phyloP scores from a whole-genome alignment of 1,140 invertebrate species.

The Drosophila cardini region DNA sequence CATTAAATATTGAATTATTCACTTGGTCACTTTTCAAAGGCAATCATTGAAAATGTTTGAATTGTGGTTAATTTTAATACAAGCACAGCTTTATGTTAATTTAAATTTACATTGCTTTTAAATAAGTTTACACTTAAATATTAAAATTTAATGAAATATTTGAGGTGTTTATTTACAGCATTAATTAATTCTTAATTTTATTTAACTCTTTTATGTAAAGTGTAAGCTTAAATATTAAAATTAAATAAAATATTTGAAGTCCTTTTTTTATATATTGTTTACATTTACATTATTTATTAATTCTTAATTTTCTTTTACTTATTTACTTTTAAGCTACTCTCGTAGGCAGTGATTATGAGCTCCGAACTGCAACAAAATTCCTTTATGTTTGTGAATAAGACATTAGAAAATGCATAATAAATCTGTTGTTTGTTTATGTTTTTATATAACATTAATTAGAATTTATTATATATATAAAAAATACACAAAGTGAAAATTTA shows the following conservation, averaged over 20 bases:
- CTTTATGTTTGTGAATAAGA: neutral
- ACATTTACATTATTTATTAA: too few species aligned
- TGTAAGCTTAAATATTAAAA: neutral
- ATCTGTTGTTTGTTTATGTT: neutral
- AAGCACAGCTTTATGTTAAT: neutral
- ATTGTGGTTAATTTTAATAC: neutral
- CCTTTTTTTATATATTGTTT: too few species aligned
- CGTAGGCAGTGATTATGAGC: neutral
- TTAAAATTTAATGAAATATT: too few species aligned
- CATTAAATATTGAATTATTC: constrained; percentile 1
- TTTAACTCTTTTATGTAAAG: too few species aligned
- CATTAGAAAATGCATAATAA: constrained; percentile 1
- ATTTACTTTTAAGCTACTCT: too few species aligned
- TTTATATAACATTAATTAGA: neutral
- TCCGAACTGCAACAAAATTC: too few species aligned
- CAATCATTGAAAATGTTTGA: neutral
- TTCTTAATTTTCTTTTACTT: too few species aligned
- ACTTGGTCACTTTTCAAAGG: neutral
- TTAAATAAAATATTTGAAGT: too few species aligned
- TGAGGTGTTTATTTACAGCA: too few species aligned
- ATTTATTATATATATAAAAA: neutral
- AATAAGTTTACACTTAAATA: too few species aligned
- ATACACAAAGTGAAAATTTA: neutral
- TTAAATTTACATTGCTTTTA: neutral
- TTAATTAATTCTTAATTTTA: too few species aligned